Evolutionary conservation across 2,888 invertebrate genomes (phyloP).

Genomic region (Pollenia griseotomentosa): DNA sequence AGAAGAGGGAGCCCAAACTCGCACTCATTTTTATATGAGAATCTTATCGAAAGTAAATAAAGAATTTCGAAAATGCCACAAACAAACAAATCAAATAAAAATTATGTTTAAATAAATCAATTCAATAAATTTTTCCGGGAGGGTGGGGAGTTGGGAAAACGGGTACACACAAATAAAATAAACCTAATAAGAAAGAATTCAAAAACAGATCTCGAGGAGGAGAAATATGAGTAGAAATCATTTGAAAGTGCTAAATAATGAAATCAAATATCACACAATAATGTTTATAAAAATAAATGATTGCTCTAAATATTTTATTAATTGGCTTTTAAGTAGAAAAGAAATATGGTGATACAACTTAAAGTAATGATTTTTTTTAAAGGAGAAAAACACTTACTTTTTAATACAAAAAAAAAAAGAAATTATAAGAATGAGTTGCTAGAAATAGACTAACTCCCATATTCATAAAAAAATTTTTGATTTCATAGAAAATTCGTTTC

Average conservation of each 20-base stretch:
- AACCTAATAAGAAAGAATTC: neutral
- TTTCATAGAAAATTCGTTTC: too few species aligned
- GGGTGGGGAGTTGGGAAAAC: neutral
- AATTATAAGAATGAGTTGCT: neutral
- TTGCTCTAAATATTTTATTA: neutral
- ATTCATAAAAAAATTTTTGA: too few species aligned
- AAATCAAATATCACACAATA: constrained; percentile 59
- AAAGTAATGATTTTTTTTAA: neutral
- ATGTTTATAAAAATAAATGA: neutral
- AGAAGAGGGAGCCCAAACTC: neutral
- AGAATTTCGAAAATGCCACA: constrained; percentile 20
- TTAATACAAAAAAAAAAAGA: neutral
- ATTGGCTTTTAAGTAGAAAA: constrained; percentile 18
- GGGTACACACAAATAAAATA: neutral
- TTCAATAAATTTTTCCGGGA: neutral
- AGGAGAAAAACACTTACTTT: constrained; percentile 4
- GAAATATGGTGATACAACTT: neutral
- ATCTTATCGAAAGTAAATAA: neutral
- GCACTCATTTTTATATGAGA: neutral
- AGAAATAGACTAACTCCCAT: neutral
- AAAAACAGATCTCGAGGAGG: neutral
- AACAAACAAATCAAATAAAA: constrained; percentile 6
- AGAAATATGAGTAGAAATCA: constrained; percentile 9
- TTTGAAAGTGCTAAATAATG: constrained; percentile 53
- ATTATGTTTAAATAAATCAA: constrained; percentile 13